Conservation (phyloP, 2,113 vertebrate species). For the Atrichornis clamosus region DNA sequence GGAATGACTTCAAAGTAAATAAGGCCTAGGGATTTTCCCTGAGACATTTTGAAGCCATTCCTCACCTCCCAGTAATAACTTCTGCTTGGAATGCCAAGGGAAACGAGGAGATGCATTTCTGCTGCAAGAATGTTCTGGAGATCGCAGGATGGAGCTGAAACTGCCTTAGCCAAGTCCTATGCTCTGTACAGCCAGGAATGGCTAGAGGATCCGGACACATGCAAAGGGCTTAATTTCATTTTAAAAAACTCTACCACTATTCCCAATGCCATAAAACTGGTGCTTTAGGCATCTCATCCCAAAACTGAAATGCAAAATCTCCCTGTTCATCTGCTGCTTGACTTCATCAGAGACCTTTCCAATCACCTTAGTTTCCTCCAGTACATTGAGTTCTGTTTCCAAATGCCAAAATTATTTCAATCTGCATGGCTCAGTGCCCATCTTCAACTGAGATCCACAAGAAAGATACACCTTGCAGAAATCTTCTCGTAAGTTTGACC, state of each 20-base stretch:
- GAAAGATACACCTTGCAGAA: not conserved
- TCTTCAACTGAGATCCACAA: not conserved
- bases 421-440: not conserved
- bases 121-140: not conserved
- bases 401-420: not conserved
- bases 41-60: not conserved
- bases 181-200: not conserved
- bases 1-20: not conserved
- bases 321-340: not conserved
- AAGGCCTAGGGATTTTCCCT: not conserved
- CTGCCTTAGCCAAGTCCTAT: not conserved
- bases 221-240: not conserved
- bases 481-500: not conserved
- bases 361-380: not conserved
- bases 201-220: not conserved
- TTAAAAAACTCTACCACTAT: accelerated
- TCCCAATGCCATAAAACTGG: not conserved
- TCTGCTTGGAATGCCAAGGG: not conserved
- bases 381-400: not conserved
- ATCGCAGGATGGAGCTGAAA: not conserved
- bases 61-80: not conserved
- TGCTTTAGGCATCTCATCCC: not conserved
- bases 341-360: not conserved
- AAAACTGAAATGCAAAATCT: not conserved
- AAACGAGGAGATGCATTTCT: not conserved